phyloP scores from a whole-genome alignment of 2,888 invertebrate species.

The Adineta ricciae region DNA sequence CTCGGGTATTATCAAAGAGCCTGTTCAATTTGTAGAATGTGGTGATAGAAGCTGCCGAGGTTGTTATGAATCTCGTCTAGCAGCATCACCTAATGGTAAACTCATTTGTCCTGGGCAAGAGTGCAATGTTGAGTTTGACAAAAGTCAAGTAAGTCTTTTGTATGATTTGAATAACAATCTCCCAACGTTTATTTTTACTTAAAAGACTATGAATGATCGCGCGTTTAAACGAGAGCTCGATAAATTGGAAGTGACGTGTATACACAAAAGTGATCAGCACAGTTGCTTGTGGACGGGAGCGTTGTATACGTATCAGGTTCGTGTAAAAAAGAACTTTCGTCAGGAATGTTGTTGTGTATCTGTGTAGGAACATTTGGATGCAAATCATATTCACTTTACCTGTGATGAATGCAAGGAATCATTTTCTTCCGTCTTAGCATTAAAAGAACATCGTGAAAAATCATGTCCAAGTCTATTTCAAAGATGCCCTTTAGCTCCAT shows the following conservation, averaged over 20 bases:
- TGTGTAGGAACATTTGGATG: not conserved
- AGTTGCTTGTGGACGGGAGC: not conserved
- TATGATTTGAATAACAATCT: not conserved
- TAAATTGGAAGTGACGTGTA: not conserved
- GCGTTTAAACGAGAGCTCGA: not conserved
- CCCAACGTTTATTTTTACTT: not conserved
- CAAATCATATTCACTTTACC: not conserved
- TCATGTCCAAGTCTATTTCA: not conserved
- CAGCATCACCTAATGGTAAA: not conserved
- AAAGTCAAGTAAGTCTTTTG: not conserved
- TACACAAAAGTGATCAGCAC: not conserved
- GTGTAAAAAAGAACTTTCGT: not conserved
- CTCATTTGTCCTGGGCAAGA: not conserved
- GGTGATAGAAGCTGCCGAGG: not conserved
- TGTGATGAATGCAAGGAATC: not conserved
- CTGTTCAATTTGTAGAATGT: not conserved
- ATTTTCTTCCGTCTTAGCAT: not conserved
- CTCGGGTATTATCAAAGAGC: not conserved
- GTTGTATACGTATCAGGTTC: not conserved
- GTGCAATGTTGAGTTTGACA: not conserved
- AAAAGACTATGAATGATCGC: not conserved
- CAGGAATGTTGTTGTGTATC: not conserved
- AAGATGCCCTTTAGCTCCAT: not conserved
- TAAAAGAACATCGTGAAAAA: not conserved
- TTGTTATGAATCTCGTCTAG: not conserved